These are phyloP conservation scores for Channa maculata DNA, from an alignment of 2,113 vertebrate species.

Conservation along the genomic window DNA sequence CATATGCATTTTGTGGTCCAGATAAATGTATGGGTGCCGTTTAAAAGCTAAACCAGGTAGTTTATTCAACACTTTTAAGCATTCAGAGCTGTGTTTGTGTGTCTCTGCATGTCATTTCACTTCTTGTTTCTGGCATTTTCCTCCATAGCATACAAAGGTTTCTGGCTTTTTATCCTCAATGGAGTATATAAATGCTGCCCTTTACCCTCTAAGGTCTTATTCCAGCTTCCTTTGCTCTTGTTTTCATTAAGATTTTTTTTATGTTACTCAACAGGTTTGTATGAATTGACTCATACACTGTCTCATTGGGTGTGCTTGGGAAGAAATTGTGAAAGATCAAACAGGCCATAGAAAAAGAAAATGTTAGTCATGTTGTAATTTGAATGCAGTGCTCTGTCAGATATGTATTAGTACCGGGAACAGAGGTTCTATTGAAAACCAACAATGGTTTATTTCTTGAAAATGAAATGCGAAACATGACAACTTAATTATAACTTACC, in stretches of 20 bases:
- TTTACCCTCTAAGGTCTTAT: neutral
- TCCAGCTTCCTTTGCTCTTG: neutral
- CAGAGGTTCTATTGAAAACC: neutral
- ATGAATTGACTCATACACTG: too few species aligned
- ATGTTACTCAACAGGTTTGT: neutral
- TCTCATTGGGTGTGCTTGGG: too few species aligned
- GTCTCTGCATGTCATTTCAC: neutral
- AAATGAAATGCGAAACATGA: neutral
- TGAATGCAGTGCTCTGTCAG: neutral
- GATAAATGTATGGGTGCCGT: neutral
- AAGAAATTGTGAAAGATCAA: too few species aligned
- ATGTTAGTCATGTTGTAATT: neutral
- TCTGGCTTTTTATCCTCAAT: neutral
- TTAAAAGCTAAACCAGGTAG: too few species aligned
- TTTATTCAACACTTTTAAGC: neutral
- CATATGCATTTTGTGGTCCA: neutral
- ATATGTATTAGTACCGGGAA: neutral
- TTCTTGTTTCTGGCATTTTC: conserved; percentile 1
- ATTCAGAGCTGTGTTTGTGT: neutral
- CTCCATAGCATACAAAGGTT: neutral
- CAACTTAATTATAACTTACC: neutral
- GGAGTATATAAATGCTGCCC: neutral
- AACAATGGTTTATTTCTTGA: neutral
- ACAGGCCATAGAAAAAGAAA: too few species aligned
- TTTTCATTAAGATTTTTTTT: neutral